Evolutionary conservation across 2,113 vertebrate genomes (phyloP).

Genomic region (Dicrurus megarhynchus): DNA sequence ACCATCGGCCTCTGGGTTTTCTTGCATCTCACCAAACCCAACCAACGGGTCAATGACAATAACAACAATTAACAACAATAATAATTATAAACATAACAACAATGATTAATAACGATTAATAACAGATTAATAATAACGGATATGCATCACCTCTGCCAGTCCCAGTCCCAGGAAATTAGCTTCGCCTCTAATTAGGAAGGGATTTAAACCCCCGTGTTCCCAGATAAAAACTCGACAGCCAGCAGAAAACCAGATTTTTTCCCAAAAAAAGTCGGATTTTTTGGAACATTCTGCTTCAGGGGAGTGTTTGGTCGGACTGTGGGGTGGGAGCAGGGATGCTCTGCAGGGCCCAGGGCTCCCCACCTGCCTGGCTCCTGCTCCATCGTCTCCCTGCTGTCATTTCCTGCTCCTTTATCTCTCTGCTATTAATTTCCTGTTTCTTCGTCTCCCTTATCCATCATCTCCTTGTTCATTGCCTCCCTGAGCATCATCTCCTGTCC

Average conservation of each 20-base stretch:
- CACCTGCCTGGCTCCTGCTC: background rate
- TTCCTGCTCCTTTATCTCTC: background rate
- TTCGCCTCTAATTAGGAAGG: background rate
- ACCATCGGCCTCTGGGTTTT: background rate
- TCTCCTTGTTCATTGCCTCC: background rate
- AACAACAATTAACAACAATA: background rate
- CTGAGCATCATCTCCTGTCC: background rate
- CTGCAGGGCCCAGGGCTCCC: background rate
- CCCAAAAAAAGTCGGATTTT: too few species aligned
- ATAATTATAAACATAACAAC: background rate
- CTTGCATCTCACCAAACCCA: background rate
- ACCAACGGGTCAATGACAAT: background rate
- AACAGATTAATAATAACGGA: background rate
- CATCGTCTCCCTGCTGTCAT: background rate
- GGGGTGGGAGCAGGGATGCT: background rate
- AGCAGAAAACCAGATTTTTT: background rate
- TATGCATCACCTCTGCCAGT: background rate
- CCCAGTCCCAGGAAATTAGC: background rate
- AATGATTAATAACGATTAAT: background rate
- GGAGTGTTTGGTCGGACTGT: fast-evolving
- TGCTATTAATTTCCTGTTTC: background rate
- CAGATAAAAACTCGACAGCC: background rate
- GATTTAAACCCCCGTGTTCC: fast-evolving
- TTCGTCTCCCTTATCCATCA: background rate
- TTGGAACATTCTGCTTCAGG: background rate